phyloP scores from a whole-genome alignment of 2,888 invertebrate species.

The Drosophila atripex region DNA sequence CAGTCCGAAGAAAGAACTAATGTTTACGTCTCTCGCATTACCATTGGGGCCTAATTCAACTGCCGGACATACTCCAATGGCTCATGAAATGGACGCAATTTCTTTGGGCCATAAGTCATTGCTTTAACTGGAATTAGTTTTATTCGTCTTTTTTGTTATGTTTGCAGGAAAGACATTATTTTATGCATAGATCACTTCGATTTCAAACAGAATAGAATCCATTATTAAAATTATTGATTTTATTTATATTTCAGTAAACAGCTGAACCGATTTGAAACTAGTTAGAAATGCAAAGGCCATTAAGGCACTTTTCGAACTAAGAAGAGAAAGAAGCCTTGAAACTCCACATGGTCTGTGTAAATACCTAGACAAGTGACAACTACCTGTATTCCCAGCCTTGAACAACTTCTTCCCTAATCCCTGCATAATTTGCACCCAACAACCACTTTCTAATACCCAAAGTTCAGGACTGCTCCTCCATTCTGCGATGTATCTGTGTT shows the following conservation, averaged over 20 bases:
- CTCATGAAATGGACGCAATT: conserved; percentile 29
- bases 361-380: not conserved
- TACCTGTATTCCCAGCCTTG: not conserved
- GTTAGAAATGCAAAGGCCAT: no score
- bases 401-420: conserved; percentile 22
- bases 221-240: no score
- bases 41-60: conserved; percentile 23
- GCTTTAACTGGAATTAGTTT: not conserved
- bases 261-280: no score
- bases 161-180: no score
- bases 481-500: conserved; percentile 42
- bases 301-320: no score
- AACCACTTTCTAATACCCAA: conserved; percentile 17
- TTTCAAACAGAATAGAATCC: no score
- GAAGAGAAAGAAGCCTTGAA: not conserved
- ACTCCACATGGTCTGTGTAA: not conserved
- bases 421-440: conserved; percentile 30
- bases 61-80: conserved; percentile 29
- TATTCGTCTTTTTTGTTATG: not conserved
- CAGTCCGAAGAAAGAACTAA: conserved; percentile 11
- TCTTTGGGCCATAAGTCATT: not conserved
- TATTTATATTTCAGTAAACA: no score
- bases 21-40: conserved; percentile 61
- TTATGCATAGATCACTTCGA: no score
- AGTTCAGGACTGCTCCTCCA: conserved; percentile 9